Conservation (phyloP, 2,113 vertebrate genomes). For the Callionymus lyra region DNA sequence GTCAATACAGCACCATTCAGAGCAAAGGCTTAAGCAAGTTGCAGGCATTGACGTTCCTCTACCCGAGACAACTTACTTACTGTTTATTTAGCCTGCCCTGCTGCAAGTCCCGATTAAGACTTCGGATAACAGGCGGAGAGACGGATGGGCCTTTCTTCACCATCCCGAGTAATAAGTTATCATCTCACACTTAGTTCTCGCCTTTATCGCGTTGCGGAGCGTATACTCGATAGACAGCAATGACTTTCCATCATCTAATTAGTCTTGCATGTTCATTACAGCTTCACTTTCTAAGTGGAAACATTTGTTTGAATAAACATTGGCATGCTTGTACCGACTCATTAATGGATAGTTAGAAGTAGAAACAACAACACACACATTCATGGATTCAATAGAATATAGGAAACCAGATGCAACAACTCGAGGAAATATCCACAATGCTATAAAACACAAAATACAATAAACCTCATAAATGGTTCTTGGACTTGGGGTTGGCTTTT, state of each 20-base stretch:
- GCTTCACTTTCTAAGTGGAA: constrained; percentile 4
- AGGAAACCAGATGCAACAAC: too few relatives aligned
- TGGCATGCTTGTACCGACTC: too few relatives aligned
- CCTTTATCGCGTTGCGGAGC: constrained; percentile 10
- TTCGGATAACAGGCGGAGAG: constrained; percentile 60
- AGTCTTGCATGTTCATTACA: constrained; percentile 8
- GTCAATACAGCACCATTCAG: constrained; percentile 91
- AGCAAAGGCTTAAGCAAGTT: constrained; percentile 75
- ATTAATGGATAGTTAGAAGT: too few relatives aligned
- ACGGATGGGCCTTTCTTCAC: constrained; percentile 58
- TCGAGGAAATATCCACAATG: too few relatives aligned
- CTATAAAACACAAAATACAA: too few relatives aligned
- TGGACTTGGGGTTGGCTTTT: too few relatives aligned
- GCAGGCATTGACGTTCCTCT: constrained; percentile 73
- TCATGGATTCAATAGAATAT: too few relatives aligned
- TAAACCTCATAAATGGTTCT: too few relatives aligned
- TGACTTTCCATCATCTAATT: constrained; percentile 1
- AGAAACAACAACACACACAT: too few relatives aligned
- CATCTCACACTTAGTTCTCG: constrained; percentile 42
- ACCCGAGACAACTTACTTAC: constrained; percentile 79
- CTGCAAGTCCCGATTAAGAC: constrained; percentile 73
- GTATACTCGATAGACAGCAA: constrained; percentile 5
- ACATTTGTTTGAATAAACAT: neutral
- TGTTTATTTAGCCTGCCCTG: constrained; percentile 75
- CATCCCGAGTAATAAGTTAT: constrained; percentile 58